Evolutionary conservation across 1,140 invertebrate genomes (phyloP), one percentile per base, ranked within the genome.

Genomic region (Trachelipus rathkii): DNA sequence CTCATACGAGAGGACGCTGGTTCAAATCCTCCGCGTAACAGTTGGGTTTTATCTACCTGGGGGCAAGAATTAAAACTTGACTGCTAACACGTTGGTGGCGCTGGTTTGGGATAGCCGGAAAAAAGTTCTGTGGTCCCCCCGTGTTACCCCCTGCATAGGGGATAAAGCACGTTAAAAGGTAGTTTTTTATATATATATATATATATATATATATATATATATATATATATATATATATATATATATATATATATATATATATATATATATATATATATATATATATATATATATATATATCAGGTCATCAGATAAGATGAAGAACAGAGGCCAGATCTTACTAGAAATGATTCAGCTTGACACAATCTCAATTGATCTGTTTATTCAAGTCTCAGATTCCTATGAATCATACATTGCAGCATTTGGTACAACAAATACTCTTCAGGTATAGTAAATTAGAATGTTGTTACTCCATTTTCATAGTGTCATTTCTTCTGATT

Each of bases 281-380:
- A 10, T 50, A 10, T 50, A 15, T 50, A 50, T 9, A 15, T 15
- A n/a, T n/a, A n/a, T n/a, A n/a, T n/a, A n/a, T n/a, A n/a, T n/a
- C n/a, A n/a, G n/a, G n/a, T n/a, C n/a, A 50, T 50, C 46, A 10
- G 46, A 50, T 9, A 50, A 15, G 15, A 10, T 70, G 2, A 68
- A 75, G 43, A 76, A 50, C 67, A 70, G 74, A 70, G 74, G 74
- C 0, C 33, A 23, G 45, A 69, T 45, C 8, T 11, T 76, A 45
- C 68, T 70, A 24, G 46, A 45, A 13, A 76, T 76, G 74, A 76
- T 76, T 70, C 50, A 44, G 44, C 68, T 76, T 45, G 74, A 76
- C 44, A 70, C 67, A 2, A 44, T 76, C 9, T 70, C 67, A 4
- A 19, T 76, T 10, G 74, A 76, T 67, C 43, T 76, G 15, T 70